Conservation (phyloP, 2,797 vertebrate genomes). For the Hybognathus amarus region DNA sequence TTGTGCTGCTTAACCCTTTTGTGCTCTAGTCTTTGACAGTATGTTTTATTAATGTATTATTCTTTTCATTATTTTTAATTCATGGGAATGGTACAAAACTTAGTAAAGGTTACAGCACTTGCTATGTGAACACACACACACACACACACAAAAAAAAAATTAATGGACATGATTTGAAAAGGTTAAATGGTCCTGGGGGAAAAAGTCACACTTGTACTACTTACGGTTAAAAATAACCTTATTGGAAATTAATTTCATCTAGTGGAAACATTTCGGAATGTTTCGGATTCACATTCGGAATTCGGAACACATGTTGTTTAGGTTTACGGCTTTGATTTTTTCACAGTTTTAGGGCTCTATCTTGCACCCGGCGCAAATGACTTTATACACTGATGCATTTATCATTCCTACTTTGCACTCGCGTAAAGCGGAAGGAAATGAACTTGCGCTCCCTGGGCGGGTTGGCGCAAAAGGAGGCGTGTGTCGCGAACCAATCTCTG, state of each 20-base stretch:
- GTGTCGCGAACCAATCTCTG: too few relatives aligned
- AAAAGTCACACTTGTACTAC: neutral
- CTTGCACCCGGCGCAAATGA: too few relatives aligned
- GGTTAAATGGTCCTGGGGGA: neutral
- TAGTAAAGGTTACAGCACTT: neutral
- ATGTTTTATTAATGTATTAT: too few relatives aligned
- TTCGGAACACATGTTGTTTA: neutral
- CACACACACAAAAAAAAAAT: neutral
- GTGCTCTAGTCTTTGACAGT: neutral
- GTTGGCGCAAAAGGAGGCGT: too few relatives aligned
- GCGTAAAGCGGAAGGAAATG: too few relatives aligned
- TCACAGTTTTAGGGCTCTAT: too few relatives aligned
- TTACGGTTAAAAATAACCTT: accelerated
- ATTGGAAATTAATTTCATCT: neutral
- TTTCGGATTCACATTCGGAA: too few relatives aligned
- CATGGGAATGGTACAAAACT: neutral
- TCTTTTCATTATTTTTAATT: too few relatives aligned
- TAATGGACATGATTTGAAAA: neutral
- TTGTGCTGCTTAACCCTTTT: neutral
- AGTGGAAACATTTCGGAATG: neutral
- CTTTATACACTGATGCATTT: too few relatives aligned
- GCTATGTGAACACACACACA: neutral
- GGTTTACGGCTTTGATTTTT: neutral
- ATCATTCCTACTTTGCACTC: too few relatives aligned
- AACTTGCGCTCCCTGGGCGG: too few relatives aligned